Evolutionary conservation across 2,888 invertebrate species (phyloP).

Genomic region (Ophioninae sp.): DNA sequence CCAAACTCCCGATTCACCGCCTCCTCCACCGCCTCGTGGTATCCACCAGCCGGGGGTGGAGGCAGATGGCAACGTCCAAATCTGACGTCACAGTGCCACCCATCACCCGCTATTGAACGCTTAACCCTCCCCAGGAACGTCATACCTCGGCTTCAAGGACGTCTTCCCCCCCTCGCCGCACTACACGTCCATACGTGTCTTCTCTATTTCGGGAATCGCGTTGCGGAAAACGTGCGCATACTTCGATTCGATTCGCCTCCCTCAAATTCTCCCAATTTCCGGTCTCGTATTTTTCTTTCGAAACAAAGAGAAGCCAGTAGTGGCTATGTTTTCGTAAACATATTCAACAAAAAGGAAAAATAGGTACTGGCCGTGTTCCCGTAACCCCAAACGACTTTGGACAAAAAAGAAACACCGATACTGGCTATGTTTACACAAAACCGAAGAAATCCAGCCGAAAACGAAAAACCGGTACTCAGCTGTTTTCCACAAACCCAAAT

Average conservation of each 20-base stretch:
- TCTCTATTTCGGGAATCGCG: slow-evolving; percentile 33
- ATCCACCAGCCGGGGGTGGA: slow-evolving; percentile 2
- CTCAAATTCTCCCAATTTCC: not conserved
- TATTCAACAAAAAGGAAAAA: no score
- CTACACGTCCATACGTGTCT: slow-evolving; percentile 15
- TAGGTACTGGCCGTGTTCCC: no score
- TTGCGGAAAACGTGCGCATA: slow-evolving; percentile 31
- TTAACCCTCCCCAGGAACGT: slow-evolving; percentile 69
- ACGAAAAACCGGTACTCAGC: no score
- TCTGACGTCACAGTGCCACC: slow-evolving; percentile 78
- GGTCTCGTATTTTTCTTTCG: not conserved
- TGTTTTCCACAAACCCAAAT: no score
- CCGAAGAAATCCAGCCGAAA: no score
- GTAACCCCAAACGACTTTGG: no score
- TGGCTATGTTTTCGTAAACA: not conserved
- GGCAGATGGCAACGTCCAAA: slow-evolving; percentile 66
- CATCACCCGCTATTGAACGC: slow-evolving; percentile 77
- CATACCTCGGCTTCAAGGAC: slow-evolving; percentile 78
- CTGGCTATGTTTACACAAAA: no score
- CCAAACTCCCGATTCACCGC: slow-evolving; percentile 20
- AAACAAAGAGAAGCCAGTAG: not conserved
- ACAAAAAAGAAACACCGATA: no score
- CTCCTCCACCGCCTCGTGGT: slow-evolving; percentile 12
- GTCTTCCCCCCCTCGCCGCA: slow-evolving; percentile 56
- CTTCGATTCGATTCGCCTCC: not conserved